Percentiles rank a stretch among this genome's conserved stretches.
These are phyloP conservation scores for Argyresthia goedartella DNA, from an alignment of 2,888 invertebrate genomes.

Conservation along the genomic window DNA sequence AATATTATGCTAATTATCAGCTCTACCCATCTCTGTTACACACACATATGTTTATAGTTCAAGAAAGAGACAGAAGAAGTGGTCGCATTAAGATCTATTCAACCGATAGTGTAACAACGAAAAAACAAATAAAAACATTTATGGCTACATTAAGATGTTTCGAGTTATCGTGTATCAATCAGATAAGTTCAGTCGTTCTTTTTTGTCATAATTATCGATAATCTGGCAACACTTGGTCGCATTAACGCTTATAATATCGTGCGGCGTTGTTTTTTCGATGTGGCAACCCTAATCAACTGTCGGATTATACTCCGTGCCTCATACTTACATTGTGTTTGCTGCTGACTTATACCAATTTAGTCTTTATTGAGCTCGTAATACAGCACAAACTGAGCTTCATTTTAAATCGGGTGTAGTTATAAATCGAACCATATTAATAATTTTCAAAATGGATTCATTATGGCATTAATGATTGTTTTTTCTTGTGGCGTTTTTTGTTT, in stretches of 20 bases:
- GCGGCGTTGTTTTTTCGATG: slow-evolving; percentile 49
- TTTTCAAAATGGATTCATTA: slow-evolving; percentile 45
- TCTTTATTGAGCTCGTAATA: neutral
- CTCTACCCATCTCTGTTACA: neutral
- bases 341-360: neutral
- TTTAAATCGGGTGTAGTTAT: slow-evolving; percentile 6
- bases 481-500: slow-evolving; percentile 10
- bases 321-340: neutral
- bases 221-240: slow-evolving; percentile 62
- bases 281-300: slow-evolving; percentile 68
- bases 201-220: slow-evolving; percentile 67
- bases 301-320: slow-evolving; percentile 44
- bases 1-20: slow-evolving; percentile 2
- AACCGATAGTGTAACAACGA: slow-evolving; percentile 35
- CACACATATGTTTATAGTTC: neutral
- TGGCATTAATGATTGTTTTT: slow-evolving; percentile 39
- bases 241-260: slow-evolving; percentile 53
- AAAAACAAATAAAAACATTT: slow-evolving; percentile 67
- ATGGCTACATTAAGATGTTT: slow-evolving; percentile 62
- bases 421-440: slow-evolving; percentile 44
- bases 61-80: slow-evolving; percentile 27
- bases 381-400: neutral
- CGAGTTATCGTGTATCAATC: slow-evolving; percentile 58
- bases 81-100: slow-evolving; percentile 45
- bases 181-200: slow-evolving; percentile 27